These are phyloP conservation scores for Anguilla japonica DNA, from an alignment of 2,113 vertebrate species.

Conservation along the genomic window DNA sequence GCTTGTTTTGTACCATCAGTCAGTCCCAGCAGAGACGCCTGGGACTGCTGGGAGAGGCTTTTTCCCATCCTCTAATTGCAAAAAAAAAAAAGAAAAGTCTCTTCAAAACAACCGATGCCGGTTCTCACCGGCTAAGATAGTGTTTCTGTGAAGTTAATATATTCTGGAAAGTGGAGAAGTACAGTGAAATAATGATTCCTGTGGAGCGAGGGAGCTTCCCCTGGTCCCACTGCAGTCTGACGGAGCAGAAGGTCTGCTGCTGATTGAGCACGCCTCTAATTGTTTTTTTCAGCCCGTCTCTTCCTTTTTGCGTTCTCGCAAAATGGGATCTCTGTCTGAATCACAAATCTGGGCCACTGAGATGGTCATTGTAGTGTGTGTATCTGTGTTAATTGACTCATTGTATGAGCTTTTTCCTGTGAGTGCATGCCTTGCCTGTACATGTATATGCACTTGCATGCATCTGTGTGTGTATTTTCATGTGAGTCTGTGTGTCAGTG, in stretches of 20 bases:
- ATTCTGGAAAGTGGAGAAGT: slow-evolving; percentile 59
- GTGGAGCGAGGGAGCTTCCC: slow-evolving; percentile 55
- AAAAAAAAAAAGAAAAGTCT: slow-evolving; percentile 57
- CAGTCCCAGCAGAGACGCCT: slow-evolving; percentile 72
- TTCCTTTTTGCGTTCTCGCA: slow-evolving; percentile 16
- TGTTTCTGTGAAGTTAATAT: slow-evolving; percentile 62
- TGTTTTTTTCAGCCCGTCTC: slow-evolving; percentile 55
- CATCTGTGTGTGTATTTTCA: neutral
- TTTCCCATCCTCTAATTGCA: slow-evolving; percentile 79
- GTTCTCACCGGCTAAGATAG: slow-evolving; percentile 67
- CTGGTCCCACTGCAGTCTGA: slow-evolving; percentile 50
- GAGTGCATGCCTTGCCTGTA: neutral
- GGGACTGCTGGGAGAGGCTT: slow-evolving; percentile 67
- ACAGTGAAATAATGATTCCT: slow-evolving; percentile 62
- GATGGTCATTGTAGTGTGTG: neutral
- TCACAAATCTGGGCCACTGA: neutral
- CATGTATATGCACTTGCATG: neutral
- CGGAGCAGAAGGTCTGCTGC: slow-evolving; percentile 50
- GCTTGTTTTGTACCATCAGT: slow-evolving; percentile 68
- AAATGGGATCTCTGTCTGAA: neutral
- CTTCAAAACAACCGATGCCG: slow-evolving; percentile 65
- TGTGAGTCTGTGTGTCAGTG: no score
- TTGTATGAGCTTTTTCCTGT: neutral
- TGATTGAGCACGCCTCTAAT: slow-evolving; percentile 62
- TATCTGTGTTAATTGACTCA: neutral